Evolutionary conservation across 2,113 vertebrate genomes (phyloP).

Genomic region (Myanophis thanlyinensis): DNA sequence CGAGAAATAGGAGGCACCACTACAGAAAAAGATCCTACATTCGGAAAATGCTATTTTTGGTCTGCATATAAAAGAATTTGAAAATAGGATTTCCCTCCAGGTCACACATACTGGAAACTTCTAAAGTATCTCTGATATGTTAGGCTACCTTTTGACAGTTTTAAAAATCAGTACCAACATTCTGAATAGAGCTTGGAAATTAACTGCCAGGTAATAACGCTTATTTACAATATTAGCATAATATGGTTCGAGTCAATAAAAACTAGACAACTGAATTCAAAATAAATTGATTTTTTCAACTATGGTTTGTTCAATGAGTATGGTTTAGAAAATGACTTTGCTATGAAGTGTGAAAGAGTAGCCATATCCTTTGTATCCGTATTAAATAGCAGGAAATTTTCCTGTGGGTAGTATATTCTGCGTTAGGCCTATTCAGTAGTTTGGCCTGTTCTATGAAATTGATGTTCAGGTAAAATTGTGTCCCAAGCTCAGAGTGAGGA

Average conservation of each 20-base stretch:
- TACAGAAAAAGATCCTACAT: neutral
- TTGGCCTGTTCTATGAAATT: neutral
- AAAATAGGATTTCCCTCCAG: neutral
- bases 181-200: neutral
- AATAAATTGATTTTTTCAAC: neutral
- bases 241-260: neutral
- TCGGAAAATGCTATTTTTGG: neutral
- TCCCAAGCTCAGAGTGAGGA: neutral
- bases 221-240: neutral
- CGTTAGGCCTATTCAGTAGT: neutral
- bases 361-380: neutral
- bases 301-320: neutral
- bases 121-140: neutral
- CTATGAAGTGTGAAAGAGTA: neutral
- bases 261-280: neutral
- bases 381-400: neutral
- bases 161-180: neutral
- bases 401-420: neutral
- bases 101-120: neutral
- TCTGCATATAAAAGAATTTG: neutral
- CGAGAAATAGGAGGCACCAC: neutral
- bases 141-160: neutral
- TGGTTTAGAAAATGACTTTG: neutral
- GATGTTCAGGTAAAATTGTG: neutral
- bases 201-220: neutral